Conservation (phyloP, 2,113 vertebrate species). For the Cyanistes caeruleus region DNA sequence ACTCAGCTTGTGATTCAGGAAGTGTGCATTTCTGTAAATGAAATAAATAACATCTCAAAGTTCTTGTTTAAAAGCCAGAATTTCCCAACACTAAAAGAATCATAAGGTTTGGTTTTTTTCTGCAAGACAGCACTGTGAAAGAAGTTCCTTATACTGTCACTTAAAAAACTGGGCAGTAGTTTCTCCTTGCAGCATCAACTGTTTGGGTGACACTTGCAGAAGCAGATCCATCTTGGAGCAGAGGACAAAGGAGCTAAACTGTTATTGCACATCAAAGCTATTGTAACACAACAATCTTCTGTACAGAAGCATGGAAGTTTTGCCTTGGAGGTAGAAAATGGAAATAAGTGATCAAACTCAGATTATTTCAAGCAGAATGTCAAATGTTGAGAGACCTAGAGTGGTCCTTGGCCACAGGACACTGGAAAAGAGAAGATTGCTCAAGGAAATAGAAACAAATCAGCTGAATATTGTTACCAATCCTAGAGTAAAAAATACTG, state of each 20-base stretch:
- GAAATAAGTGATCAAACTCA: neutral
- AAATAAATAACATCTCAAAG: neutral
- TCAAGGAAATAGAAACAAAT: neutral
- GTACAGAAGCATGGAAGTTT: neutral
- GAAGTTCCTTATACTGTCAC: neutral
- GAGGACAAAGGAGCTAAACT: neutral
- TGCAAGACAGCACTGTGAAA: neutral
- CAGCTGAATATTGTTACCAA: neutral
- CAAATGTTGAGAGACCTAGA: neutral
- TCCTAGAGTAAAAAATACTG: neutral
- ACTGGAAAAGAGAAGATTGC: neutral
- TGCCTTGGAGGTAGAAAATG: neutral
- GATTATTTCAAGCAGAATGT: neutral
- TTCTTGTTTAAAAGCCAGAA: slow-evolving; percentile 2
- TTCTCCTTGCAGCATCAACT: neutral
- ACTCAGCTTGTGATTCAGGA: neutral
- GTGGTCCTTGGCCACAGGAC: neutral
- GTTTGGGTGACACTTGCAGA: neutral
- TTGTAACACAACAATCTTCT: neutral
- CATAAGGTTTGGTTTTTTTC: neutral
- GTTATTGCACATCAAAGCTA: neutral
- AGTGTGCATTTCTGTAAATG: neutral
- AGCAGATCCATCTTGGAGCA: neutral
- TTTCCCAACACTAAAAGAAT: slow-evolving; percentile 24
- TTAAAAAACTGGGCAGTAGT: neutral